These are phyloP conservation scores for Holacanthella duospinosa DNA, from an alignment of 2,888 invertebrate species.

Conservation along the genomic window DNA sequence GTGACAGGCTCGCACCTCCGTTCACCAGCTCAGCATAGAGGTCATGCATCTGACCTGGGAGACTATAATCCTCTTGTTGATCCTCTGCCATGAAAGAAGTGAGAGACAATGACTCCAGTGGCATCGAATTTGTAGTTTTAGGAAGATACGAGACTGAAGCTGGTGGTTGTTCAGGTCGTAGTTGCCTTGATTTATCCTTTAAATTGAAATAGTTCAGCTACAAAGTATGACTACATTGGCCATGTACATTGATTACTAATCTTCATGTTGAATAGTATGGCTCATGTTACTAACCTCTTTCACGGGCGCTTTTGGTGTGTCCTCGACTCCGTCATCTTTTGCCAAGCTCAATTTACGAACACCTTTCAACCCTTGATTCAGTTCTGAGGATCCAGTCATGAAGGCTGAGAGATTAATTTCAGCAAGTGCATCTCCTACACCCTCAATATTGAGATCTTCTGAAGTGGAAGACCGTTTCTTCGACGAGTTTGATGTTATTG, in stretches of 20 bases:
- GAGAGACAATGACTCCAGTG: background rate
- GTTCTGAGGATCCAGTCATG: too few relatives aligned
- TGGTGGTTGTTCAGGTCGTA: background rate
- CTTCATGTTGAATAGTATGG: too few relatives aligned
- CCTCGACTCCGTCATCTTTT: too few relatives aligned
- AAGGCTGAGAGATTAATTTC: constrained; percentile 21
- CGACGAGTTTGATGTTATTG: background rate
- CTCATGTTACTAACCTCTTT: too few relatives aligned
- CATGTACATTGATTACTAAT: too few relatives aligned
- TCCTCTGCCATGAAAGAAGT: background rate
- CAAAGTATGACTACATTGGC: too few relatives aligned
- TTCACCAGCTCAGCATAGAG: background rate
- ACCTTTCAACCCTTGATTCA: too few relatives aligned
- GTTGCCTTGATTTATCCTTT: constrained; percentile 12
- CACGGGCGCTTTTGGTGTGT: too few relatives aligned
- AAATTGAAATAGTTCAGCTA: too few relatives aligned
- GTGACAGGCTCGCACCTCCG: background rate
- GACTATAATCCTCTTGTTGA: background rate
- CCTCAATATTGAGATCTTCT: constrained; percentile 17
- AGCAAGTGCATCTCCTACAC: constrained; percentile 21
- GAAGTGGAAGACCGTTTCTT: background rate
- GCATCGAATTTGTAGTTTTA: too few relatives aligned
- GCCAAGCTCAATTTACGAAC: constrained; percentile 15
- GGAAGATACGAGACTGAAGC: background rate
- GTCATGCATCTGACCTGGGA: background rate